Evolutionary conservation across 2,797 vertebrate genomes (phyloP).

Genomic region (Synanceia verrucosa): DNA sequence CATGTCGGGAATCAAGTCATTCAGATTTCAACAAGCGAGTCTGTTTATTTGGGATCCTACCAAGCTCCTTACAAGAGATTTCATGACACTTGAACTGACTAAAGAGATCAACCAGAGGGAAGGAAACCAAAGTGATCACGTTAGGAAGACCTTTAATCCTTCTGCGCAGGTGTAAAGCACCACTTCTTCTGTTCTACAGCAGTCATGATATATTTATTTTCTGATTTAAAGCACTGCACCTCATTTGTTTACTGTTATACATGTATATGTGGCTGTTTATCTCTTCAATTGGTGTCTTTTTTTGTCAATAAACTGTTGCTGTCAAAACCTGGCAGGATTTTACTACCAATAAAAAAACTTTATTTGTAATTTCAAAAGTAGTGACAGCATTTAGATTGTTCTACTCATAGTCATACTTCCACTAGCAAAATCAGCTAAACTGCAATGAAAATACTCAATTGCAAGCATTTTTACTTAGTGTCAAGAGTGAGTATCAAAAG

Average conservation of each 20-base stretch:
- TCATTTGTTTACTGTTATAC: constrained; percentile 35
- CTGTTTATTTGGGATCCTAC: constrained; percentile 53
- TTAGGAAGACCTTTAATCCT: constrained; percentile 52
- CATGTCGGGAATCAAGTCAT: constrained; percentile 41
- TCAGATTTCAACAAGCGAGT: constrained; percentile 41
- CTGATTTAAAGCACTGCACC: neutral
- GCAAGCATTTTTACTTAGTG: neutral
- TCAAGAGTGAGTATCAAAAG: neutral
- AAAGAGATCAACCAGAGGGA: constrained; percentile 53
- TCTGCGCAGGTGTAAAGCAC: constrained; percentile 53
- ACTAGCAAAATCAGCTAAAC: neutral
- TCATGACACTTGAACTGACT: constrained; percentile 62
- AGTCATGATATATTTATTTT: constrained; percentile 10
- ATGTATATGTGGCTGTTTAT: constrained; percentile 4
- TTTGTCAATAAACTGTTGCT: constrained; percentile 15
- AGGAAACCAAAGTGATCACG: constrained; percentile 44
- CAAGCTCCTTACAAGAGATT: constrained; percentile 70
- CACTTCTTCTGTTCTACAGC: constrained; percentile 3
- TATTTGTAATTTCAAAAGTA: constrained; percentile 24
- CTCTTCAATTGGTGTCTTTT: constrained; percentile 12
- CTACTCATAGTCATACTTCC: too few species aligned
- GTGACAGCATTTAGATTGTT: neutral
- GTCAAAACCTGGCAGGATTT: constrained; percentile 32
- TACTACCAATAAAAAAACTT: constrained; percentile 41
- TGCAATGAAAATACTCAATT: neutral